These are phyloP conservation scores for Caerostris extrusa DNA, from an alignment of 1,140 invertebrate genomes.

Conservation along the genomic window DNA sequence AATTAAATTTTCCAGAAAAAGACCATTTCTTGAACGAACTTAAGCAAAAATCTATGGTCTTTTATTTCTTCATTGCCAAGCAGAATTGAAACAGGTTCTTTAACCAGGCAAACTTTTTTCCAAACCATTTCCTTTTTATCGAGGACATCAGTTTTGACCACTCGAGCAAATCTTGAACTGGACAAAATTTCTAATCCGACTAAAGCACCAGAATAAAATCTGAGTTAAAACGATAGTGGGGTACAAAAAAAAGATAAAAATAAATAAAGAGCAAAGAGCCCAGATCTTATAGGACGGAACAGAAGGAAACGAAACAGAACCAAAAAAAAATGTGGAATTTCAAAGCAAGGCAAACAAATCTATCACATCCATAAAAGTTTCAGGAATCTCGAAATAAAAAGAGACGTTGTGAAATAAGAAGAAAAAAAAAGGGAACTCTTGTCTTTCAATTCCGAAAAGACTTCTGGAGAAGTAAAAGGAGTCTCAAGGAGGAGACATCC, in stretches of 20 bases:
- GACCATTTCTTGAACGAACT: no score
- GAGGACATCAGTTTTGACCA: neutral
- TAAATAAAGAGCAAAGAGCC: neutral
- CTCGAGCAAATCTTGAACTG: neutral
- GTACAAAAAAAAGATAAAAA: neutral
- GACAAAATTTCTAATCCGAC: conserved; percentile 59
- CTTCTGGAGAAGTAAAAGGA: conserved; percentile 23
- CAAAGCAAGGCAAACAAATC: conserved; percentile 54
- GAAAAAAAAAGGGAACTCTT: conserved; percentile 30
- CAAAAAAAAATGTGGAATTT: conserved; percentile 23
- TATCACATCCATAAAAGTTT: conserved; percentile 68
- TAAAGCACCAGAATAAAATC: neutral
- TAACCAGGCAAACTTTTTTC: neutral
- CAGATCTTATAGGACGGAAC: neutral
- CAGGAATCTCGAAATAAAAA: conserved; percentile 44
- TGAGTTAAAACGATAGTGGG: neutral
- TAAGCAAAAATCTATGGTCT: neutral
- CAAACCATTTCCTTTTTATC: neutral
- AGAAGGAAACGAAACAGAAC: neutral
- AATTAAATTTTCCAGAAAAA: no score
- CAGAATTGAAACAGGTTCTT: neutral
- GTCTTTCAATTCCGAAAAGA: neutral
- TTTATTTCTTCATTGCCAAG: neutral
- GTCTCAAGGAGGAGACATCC: no score
- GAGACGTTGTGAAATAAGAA: neutral